phyloP scores from a whole-genome alignment of 2,797 vertebrate species.

The Halcyon chelicuti region DNA sequence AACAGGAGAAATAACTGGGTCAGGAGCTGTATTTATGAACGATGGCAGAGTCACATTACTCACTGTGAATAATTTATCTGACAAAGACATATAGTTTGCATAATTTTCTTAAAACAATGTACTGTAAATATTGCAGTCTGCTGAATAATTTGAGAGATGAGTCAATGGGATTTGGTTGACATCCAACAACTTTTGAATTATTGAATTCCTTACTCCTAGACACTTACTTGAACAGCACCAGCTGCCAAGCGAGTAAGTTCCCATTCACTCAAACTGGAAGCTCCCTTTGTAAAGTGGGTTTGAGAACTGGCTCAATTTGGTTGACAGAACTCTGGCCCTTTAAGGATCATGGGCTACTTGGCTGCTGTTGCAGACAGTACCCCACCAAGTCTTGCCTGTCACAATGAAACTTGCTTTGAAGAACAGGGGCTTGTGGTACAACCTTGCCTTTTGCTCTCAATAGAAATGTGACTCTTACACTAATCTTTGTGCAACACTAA shows the following conservation, averaged over 20 bases:
- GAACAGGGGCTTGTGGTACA: background rate
- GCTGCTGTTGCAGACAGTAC: background rate
- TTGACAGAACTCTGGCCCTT: background rate
- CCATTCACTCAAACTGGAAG: background rate
- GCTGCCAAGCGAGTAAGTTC: background rate
- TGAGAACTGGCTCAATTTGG: background rate
- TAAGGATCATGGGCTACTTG: background rate
- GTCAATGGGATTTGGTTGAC: slow-evolving; percentile 18
- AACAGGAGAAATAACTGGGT: slow-evolving; percentile 9
- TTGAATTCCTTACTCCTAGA: background rate
- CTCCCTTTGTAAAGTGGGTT: background rate
- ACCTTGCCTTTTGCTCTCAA: background rate
- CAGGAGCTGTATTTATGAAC: background rate
- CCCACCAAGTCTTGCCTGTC: background rate
- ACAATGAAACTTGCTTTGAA: background rate
- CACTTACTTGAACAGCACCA: background rate
- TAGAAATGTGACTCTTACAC: background rate
- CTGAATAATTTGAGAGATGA: slow-evolving; percentile 45
- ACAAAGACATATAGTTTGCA: slow-evolving; percentile 29
- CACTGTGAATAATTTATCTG: slow-evolving; percentile 31
- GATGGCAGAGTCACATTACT: background rate
- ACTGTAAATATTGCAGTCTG: slow-evolving; percentile 20
- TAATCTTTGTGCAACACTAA: background rate
- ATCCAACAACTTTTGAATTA: slow-evolving; percentile 16
- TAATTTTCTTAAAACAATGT: slow-evolving; percentile 48